Conservation (phyloP, 2,113 vertebrate genomes). For the Lophura nycthemera region DNA sequence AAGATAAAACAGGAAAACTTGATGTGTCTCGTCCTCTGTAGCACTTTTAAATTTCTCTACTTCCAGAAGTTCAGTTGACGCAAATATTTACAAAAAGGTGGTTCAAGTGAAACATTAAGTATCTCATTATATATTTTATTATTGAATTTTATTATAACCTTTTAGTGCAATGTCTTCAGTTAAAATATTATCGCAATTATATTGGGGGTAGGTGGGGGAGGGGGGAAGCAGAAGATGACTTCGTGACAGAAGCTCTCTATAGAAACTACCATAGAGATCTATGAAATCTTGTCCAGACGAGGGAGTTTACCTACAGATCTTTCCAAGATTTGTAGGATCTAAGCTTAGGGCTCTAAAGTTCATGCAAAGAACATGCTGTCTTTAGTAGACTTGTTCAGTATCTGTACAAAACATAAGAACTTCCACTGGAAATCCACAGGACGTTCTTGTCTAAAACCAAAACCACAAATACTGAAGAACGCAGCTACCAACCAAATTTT, state of each 20-base stretch:
- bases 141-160: too few species aligned
- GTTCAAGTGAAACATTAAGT: neutral
- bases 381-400: neutral
- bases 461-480: neutral
- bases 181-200: neutral
- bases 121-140: neutral
- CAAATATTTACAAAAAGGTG: neutral
- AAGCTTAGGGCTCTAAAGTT: neutral
- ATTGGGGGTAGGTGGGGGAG: too few species aligned
- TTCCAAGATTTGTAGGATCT: neutral
- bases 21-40: neutral
- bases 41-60: neutral
- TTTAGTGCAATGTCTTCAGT: too few species aligned
- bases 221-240: neutral
- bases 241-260: neutral
- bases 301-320: neutral
- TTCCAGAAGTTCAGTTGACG: neutral
- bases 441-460: neutral
- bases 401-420: neutral
- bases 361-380: neutral
- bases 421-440: neutral
- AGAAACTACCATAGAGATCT: neutral
- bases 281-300: neutral
- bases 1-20: neutral
- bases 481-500: neutral